A percentile compares a stretch with the other conserved stretches of the same genome.
phyloP scores from a whole-genome alignment of 2,797 vertebrate genomes.

The Agapornis canus region DNA sequence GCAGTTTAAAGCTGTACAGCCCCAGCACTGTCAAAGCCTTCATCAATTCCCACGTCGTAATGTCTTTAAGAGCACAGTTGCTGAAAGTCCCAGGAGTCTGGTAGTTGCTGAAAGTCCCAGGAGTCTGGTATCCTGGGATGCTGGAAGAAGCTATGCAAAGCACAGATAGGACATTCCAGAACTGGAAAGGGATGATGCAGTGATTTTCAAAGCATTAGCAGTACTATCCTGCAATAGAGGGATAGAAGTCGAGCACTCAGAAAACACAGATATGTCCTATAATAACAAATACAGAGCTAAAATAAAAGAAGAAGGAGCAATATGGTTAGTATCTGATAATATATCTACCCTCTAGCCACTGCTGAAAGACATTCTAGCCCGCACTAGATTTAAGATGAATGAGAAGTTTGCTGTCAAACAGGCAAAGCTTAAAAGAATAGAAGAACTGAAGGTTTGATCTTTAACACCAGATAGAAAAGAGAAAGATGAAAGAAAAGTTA shows the following conservation, averaged over 20 bases:
- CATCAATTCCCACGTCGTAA: rapidly evolving
- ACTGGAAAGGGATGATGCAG: neutral
- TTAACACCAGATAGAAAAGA: slow-evolving; percentile 68
- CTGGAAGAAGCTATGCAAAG: neutral
- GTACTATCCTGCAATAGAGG: neutral
- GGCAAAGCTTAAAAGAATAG: slow-evolving; percentile 60
- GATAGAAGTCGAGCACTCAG: neutral
- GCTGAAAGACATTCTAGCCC: slow-evolving; percentile 72
- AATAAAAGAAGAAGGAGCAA: slow-evolving; percentile 39
- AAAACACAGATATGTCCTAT: slow-evolving; percentile 10
- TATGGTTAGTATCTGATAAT: slow-evolving; percentile 60
- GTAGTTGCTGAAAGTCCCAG: neutral
- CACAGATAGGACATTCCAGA: neutral
- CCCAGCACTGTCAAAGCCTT: neutral
- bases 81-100: neutral
- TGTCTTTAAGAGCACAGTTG: neutral
- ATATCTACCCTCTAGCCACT: slow-evolving; percentile 51
- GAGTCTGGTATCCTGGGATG: neutral
- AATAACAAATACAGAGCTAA: slow-evolving; percentile 48
- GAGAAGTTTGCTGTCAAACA: slow-evolving; percentile 69
- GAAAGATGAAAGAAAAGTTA: slow-evolving; percentile 74
- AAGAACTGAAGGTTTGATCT: slow-evolving; percentile 70
- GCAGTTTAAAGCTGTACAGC: neutral
- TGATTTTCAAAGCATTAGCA: slow-evolving; percentile 30
- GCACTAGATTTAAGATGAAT: slow-evolving; percentile 63